Conservation (phyloP, 2,797 vertebrate species). For the Mycteria americana region DNA sequence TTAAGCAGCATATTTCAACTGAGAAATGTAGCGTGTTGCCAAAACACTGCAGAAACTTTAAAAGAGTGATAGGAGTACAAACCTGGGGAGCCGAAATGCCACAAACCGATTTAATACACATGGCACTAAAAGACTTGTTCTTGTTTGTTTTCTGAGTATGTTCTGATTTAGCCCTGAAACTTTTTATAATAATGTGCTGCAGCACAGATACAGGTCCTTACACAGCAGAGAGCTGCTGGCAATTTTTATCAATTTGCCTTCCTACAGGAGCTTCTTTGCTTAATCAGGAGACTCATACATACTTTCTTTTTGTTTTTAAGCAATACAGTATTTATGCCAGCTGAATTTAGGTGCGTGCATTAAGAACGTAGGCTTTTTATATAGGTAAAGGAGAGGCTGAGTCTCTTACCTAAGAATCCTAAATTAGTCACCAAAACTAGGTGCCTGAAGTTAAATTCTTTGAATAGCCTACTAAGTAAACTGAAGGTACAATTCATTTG, state of each 20-base stretch:
- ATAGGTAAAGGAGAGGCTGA: not conserved
- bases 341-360: not conserved
- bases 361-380: not conserved
- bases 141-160: conserved; percentile 11
- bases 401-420: not conserved
- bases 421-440: not conserved
- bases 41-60: conserved; percentile 18
- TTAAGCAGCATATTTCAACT: not conserved
- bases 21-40: not conserved
- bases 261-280: not conserved
- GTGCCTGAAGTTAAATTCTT: not conserved
- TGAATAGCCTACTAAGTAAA: not conserved
- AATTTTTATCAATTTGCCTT: conserved; percentile 4
- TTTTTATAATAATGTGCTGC: not conserved
- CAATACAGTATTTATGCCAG: not conserved
- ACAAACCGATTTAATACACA: not conserved
- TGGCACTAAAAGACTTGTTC: not conserved
- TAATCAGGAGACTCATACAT: not conserved
- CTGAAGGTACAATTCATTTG: not conserved
- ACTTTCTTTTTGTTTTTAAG: not conserved
- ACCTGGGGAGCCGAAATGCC: not conserved
- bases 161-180: conserved; percentile 14
- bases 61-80: not conserved
- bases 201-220: not conserved
- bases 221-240: not conserved